Conservation (phyloP, 1,140 invertebrate genomes). For the Leptinotarsa defecta region DNA sequence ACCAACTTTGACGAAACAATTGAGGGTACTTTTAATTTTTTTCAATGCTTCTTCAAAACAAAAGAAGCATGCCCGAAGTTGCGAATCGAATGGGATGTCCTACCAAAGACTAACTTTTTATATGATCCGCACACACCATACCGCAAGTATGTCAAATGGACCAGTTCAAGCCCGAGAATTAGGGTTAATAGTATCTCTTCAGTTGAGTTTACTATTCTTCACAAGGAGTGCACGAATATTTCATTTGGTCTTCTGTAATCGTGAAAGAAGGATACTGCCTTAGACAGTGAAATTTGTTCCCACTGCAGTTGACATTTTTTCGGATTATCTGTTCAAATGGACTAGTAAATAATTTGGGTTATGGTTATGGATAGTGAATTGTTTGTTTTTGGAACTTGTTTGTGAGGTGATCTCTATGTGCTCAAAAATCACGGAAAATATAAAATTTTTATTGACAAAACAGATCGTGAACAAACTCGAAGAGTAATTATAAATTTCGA, state of each 20-base stretch:
- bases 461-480: too few species aligned
- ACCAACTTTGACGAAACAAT: neutral
- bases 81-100: slow-evolving; percentile 51
- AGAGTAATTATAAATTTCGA: too few species aligned
- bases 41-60: slow-evolving; percentile 8
- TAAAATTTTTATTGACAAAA: too few species aligned
- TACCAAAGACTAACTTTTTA: slow-evolving; percentile 52
- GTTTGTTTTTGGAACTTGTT: too few species aligned
- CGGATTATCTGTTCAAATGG: slow-evolving; percentile 11
- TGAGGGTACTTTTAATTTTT: slow-evolving; percentile 31
- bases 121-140: slow-evolving; percentile 40
- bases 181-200: slow-evolving; percentile 46
- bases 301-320: slow-evolving; percentile 2
- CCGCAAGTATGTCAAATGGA: slow-evolving; percentile 55
- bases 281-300: slow-evolving; percentile 25
- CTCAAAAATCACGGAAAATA: too few species aligned
- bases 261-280: slow-evolving; percentile 15
- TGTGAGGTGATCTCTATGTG: too few species aligned
- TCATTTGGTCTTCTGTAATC: slow-evolving; percentile 31
- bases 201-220: neutral
- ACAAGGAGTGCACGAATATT: slow-evolving; percentile 15
- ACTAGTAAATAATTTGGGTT: neutral
- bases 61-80: slow-evolving; percentile 50
- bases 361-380: neutral
- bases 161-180: slow-evolving; percentile 52